Conservation (phyloP, 2,113 vertebrate species). For the Mobula hypostoma region DNA sequence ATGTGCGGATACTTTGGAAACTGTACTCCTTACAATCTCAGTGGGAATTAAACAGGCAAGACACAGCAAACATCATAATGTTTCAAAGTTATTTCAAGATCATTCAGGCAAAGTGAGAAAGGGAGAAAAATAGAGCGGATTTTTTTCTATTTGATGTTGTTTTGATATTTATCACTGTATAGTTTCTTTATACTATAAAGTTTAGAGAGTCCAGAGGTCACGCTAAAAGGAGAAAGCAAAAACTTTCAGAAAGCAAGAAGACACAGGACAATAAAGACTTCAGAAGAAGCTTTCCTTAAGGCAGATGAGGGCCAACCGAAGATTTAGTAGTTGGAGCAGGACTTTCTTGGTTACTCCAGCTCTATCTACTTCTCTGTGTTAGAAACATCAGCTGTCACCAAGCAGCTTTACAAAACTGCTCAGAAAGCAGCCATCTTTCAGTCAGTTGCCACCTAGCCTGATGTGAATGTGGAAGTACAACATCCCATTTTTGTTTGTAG, state of each 20-base stretch:
- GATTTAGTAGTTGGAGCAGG: neutral
- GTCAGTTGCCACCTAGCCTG: neutral
- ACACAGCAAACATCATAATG: neutral
- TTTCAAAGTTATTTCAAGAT: neutral
- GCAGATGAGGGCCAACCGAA: neutral
- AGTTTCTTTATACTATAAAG: neutral
- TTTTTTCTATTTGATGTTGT: neutral
- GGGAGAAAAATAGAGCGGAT: neutral
- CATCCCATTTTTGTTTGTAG: neutral
- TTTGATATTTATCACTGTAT: neutral
- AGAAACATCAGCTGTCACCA: neutral
- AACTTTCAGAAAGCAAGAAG: slow-evolving; percentile 1
- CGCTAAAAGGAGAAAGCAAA: neutral
- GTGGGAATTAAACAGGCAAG: neutral
- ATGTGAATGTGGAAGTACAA: neutral
- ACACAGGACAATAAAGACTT: neutral
- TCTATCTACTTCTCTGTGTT: neutral
- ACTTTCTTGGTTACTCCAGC: neutral
- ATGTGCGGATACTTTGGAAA: neutral
- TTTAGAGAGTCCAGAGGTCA: neutral
- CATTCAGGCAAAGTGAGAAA: neutral
- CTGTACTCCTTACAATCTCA: neutral
- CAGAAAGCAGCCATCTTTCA: neutral
- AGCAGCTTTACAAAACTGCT: neutral
- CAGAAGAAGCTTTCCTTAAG: neutral